Conservation (phyloP, 2,888 invertebrate species). For the Clunio marinus region DNA sequence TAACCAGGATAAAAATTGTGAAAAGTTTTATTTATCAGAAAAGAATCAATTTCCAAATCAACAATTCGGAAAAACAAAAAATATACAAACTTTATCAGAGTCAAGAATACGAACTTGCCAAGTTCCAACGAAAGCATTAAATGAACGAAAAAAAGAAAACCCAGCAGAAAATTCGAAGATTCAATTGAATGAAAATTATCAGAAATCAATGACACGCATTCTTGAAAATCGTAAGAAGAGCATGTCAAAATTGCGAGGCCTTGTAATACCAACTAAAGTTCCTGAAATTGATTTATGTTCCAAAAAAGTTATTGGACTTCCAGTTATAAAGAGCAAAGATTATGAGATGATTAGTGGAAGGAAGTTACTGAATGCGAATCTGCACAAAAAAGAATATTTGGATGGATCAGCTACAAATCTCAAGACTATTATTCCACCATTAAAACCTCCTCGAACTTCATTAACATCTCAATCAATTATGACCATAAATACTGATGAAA, state of each 20-base stretch:
- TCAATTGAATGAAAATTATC: constrained; percentile 53
- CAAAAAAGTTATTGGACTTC: constrained; percentile 54
- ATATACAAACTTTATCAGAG: too few species aligned
- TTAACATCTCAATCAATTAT: constrained; percentile 41
- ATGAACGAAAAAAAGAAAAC: too few species aligned
- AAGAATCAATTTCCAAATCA: too few species aligned
- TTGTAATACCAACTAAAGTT: constrained; percentile 77
- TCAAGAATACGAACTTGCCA: too few species aligned
- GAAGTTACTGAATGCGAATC: constrained; percentile 38
- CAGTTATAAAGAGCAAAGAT: constrained; percentile 76
- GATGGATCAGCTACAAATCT: constrained; percentile 53
- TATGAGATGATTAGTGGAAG: constrained; percentile 52
- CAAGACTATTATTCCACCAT: constrained; percentile 44
- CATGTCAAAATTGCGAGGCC: constrained; percentile 78
- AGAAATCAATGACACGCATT: constrained; percentile 67
- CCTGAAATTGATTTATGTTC: constrained; percentile 49
- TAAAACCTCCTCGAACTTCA: constrained; percentile 50
- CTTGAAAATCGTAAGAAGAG: constrained; percentile 77
- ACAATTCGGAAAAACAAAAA: too few species aligned
- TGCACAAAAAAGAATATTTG: constrained; percentile 66
- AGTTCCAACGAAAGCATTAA: too few species aligned
- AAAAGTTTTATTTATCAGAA: too few species aligned
- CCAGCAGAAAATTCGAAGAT: too few species aligned
- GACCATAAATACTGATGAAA: constrained; percentile 63
- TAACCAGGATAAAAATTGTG: too few species aligned